These are phyloP conservation scores for Cabera pusaria DNA, from an alignment of 2,888 invertebrate species.

Conservation along the genomic window DNA sequence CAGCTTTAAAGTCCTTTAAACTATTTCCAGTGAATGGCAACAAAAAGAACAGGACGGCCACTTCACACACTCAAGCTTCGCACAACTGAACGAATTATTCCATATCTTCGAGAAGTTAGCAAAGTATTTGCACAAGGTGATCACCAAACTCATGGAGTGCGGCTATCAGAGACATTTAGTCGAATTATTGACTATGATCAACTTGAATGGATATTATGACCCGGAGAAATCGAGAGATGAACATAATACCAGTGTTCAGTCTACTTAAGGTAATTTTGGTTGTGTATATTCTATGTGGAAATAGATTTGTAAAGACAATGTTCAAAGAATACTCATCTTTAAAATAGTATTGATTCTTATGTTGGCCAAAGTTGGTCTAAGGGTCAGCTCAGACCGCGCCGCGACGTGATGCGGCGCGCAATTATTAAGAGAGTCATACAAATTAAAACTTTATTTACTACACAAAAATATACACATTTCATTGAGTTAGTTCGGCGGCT, in stretches of 20 bases:
- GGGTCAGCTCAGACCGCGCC: no score
- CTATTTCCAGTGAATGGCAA: conserved; percentile 80
- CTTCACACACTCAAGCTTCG: conserved; percentile 84
- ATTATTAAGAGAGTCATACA: no score
- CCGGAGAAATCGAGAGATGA: conserved; percentile 58
- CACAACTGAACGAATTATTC: conserved; percentile 82
- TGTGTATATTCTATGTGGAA: no score
- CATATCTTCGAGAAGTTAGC: conserved; percentile 84
- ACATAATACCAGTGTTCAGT: conserved; percentile 43
- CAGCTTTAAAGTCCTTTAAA: no score
- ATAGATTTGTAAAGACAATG: no score
- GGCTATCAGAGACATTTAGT: conserved; percentile 87
- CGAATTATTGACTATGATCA: conserved; percentile 86
- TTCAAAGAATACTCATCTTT: no score
- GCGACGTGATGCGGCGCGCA: no score
- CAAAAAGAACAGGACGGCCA: conserved; percentile 65
- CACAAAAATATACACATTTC: no score
- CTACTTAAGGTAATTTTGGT: conserved; percentile 18
- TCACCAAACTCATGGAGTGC: conserved; percentile 84
- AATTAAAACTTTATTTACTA: no score
- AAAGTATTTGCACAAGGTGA: conserved; percentile 84
- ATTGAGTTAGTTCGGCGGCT: no score
- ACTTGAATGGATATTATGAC: conserved; percentile 85
- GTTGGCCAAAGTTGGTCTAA: background rate
- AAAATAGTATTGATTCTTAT: background rate